These are phyloP conservation scores for Melanotus villosus DNA, from an alignment of 2,888 invertebrate species.

Conservation along the genomic window DNA sequence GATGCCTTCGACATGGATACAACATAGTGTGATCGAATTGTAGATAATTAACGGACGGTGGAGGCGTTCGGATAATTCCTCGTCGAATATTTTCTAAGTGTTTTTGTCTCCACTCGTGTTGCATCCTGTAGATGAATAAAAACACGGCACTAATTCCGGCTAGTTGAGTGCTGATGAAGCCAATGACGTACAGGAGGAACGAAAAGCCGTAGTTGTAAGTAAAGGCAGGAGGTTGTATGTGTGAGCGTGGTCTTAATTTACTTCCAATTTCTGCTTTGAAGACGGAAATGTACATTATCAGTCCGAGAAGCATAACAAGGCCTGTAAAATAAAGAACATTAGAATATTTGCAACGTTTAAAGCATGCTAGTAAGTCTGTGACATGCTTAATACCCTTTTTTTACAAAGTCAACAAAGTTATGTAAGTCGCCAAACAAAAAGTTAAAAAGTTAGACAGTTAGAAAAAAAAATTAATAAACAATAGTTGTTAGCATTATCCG, in stretches of 20 bases:
- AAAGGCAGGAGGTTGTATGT: slow-evolving; percentile 84
- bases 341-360: neutral
- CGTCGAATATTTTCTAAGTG: slow-evolving; percentile 70
- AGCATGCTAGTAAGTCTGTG: neutral
- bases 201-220: slow-evolving; percentile 91
- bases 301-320: slow-evolving; percentile 89
- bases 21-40: slow-evolving; percentile 61
- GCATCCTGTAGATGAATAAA: slow-evolving; percentile 86
- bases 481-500: too few species aligned
- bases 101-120: slow-evolving; percentile 72
- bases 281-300: slow-evolving; percentile 94
- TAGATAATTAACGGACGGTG: slow-evolving; percentile 57
- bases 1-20: slow-evolving; percentile 69
- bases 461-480: too few species aligned
- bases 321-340: slow-evolving; percentile 71
- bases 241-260: slow-evolving; percentile 85
- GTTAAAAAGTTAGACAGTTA: too few species aligned
- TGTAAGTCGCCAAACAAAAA: too few species aligned
- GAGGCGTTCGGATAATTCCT: slow-evolving; percentile 69
- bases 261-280: slow-evolving; percentile 93
- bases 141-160: slow-evolving; percentile 91
- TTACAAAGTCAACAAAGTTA: too few species aligned
- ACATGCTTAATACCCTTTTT: neutral
- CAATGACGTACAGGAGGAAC: slow-evolving; percentile 87
- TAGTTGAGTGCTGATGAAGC: slow-evolving; percentile 87